phyloP scores from a whole-genome alignment of 2,797 vertebrate species.

The Enoplosus armatus region DNA sequence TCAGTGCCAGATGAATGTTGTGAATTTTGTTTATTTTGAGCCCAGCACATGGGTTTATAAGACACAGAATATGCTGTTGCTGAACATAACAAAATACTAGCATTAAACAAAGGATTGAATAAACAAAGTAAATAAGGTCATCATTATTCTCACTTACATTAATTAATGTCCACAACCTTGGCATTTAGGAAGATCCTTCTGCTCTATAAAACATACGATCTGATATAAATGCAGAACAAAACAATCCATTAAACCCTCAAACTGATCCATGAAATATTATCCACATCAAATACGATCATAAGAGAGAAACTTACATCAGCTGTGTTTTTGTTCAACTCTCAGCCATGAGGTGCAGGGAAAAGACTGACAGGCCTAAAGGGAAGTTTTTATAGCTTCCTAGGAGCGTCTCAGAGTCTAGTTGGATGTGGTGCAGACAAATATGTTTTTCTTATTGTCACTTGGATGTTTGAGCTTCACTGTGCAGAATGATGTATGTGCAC shows the following conservation, averaged over 20 bases:
- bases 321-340: background rate
- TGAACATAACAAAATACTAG: background rate
- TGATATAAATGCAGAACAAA: background rate
- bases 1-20: background rate
- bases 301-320: background rate
- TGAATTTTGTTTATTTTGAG: conserved; percentile 1
- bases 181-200: background rate
- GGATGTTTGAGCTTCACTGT: no score
- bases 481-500: no score
- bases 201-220: background rate
- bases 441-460: background rate
- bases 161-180: background rate
- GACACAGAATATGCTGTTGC: background rate
- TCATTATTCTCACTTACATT: background rate
- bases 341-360: background rate
- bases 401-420: background rate
- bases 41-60: background rate
- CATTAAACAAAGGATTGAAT: no score
- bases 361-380: background rate
- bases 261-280: background rate
- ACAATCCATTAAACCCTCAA: background rate
- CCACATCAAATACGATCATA: background rate
- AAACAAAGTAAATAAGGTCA: background rate
- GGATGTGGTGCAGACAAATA: background rate
- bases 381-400: background rate